These are phyloP conservation scores for Cyanocitta stelleri DNA, from an alignment of 2,113 vertebrate species.

Conservation along the genomic window DNA sequence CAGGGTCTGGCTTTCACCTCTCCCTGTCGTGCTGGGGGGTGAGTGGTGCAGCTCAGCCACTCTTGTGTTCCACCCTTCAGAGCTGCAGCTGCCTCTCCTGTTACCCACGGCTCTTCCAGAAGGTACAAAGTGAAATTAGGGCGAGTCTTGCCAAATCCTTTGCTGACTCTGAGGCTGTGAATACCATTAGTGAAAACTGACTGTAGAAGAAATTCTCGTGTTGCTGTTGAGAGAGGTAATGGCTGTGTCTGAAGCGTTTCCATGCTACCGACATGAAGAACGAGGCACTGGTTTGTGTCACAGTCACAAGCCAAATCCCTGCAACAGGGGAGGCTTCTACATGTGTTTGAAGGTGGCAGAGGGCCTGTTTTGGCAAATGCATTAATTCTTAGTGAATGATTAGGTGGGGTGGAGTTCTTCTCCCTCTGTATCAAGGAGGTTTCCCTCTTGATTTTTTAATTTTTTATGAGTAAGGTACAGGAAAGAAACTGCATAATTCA, in stretches of 20 bases:
- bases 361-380: background rate
- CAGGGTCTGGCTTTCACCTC: background rate
- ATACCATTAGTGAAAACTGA: background rate
- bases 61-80: accelerated
- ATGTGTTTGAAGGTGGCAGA: background rate
- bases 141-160: background rate
- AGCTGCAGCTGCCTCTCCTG: background rate
- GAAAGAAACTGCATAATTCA: background rate
- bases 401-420: background rate
- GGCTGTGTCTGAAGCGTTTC: background rate
- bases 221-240: background rate
- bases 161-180: background rate
- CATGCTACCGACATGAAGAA: accelerated
- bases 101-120: background rate
- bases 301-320: background rate
- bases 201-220: background rate
- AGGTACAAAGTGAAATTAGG: background rate
- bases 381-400: background rate
- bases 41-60: accelerated
- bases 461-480: background rate
- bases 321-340: background rate
- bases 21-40: accelerated
- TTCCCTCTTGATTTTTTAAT: background rate
- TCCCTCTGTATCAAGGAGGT: background rate
- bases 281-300: background rate